Conservation (phyloP, 2,113 vertebrate species). For the Cyphomyrus plagiostoma region DNA sequence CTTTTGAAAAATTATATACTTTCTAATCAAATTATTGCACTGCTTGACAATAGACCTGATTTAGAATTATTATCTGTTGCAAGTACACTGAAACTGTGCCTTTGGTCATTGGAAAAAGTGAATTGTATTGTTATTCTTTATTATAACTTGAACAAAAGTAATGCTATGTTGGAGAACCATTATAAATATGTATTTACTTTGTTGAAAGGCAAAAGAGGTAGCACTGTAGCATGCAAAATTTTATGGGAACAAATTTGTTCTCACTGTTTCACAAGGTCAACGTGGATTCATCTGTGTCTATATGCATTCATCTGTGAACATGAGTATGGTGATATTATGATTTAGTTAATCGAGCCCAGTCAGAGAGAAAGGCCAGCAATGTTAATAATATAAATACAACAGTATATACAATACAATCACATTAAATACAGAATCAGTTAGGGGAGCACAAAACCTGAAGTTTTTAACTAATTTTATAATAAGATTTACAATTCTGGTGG, state of each 20-base stretch:
- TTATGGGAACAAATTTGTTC: not conserved
- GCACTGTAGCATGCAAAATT: not conserved
- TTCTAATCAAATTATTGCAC: not conserved
- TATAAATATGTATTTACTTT: not conserved
- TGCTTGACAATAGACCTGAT: not conserved
- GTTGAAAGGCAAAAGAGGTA: not conserved
- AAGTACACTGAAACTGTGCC: not conserved
- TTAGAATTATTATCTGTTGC: not conserved
- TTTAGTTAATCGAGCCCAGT: not conserved
- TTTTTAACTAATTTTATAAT: not conserved
- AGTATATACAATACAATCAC: not conserved
- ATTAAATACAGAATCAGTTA: not conserved
- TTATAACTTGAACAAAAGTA: not conserved
- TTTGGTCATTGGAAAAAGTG: not conserved
- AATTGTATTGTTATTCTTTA: not conserved
- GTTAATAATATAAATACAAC: not conserved
- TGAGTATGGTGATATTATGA: not conserved
- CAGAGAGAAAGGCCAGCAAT: not conserved
- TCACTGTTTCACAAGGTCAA: not conserved
- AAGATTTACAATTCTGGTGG: not conserved
- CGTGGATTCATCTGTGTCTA: not conserved
- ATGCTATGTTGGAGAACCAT: not conserved
- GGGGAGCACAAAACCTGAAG: not conserved
- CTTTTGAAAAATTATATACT: not conserved
- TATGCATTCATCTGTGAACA: not conserved